These are phyloP conservation scores for Callionymus lyra DNA, from an alignment of 2,113 vertebrate species.

Conservation along the genomic window DNA sequence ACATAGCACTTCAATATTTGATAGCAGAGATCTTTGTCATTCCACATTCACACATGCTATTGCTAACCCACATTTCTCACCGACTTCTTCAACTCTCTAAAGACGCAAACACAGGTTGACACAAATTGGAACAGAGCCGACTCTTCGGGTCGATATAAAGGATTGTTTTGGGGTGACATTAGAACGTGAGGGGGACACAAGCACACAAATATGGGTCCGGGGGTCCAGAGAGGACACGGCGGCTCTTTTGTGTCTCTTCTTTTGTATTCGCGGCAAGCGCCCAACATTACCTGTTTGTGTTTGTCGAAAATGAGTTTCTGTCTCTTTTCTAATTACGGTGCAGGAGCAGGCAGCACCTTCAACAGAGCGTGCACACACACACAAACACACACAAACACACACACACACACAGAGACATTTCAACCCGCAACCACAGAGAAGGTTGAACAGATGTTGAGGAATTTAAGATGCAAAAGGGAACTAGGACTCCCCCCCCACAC, in stretches of 20 bases:
- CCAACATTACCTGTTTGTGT: conserved; percentile 45
- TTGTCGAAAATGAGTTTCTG: conserved; percentile 51
- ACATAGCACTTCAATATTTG: conserved; percentile 51
- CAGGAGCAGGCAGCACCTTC: conserved; percentile 54
- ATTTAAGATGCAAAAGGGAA: conserved; percentile 77
- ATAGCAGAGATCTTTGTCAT: conserved; percentile 41
- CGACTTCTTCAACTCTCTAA: conserved; percentile 15
- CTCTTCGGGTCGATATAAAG: too few relatives aligned
- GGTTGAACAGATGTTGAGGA: conserved; percentile 84
- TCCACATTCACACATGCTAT: conserved; percentile 33
- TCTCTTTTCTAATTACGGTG: conserved; percentile 66
- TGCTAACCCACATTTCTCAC: conserved; percentile 39
- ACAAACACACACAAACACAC: conserved; percentile 34
- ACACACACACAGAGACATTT: conserved; percentile 36
- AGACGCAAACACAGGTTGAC: conserved; percentile 14
- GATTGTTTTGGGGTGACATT: too few relatives aligned
- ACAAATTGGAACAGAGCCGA: too few relatives aligned
- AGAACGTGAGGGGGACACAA: too few relatives aligned
- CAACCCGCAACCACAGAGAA: conserved; percentile 45
- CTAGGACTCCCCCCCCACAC: conserved; percentile 37
- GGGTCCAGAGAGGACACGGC: conserved; percentile 2
- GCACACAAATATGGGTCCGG: conserved; percentile 22
- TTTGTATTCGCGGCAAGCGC: conserved; percentile 29
- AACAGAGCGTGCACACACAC: conserved; percentile 51
- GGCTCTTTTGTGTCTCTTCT: conserved; percentile 23